Evolutionary conservation across 2,888 invertebrate species (phyloP).

Genomic region (Cataglyphis albicans): DNA sequence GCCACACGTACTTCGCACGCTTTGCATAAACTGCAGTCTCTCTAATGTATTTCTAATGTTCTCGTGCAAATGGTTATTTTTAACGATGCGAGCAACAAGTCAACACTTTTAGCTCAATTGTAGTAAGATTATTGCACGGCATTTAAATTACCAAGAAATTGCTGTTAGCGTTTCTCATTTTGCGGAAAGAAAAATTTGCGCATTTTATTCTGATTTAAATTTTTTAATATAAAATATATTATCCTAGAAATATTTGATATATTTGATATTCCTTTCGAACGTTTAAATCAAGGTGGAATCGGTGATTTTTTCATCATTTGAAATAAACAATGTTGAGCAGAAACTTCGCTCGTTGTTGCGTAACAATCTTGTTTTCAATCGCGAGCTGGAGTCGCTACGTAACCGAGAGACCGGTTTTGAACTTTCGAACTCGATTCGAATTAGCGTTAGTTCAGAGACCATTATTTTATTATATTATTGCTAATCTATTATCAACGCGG

Average conservation of each 20-base stretch:
- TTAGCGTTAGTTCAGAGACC: slow-evolving; percentile 15
- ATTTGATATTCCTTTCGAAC: neutral
- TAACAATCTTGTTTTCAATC: slow-evolving; percentile 35
- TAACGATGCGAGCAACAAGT: slow-evolving; percentile 34
- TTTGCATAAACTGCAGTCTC: slow-evolving; percentile 41
- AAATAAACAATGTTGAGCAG: slow-evolving; percentile 14
- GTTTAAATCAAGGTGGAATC: neutral
- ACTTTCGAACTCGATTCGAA: slow-evolving; percentile 38
- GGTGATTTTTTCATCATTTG: neutral
- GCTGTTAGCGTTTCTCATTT: neutral
- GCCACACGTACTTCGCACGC: slow-evolving; percentile 22
- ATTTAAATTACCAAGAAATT: neutral
- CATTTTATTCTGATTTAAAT: neutral
- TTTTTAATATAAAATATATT: neutral
- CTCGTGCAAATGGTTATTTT: slow-evolving; percentile 36
- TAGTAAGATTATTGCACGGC: neutral
- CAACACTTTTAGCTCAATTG: slow-evolving; percentile 38
- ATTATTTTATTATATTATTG: slow-evolving; percentile 14
- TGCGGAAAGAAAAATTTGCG: neutral
- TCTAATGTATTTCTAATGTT: slow-evolving; percentile 53
- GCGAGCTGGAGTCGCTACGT: neutral
- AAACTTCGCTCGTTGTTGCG: slow-evolving; percentile 15
- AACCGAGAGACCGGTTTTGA: slow-evolving; percentile 34
- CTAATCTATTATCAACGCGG: slow-evolving; percentile 7
- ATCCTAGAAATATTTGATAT: neutral